These are phyloP conservation scores for Melanotaenia trifasciata DNA, from an alignment of 2,797 vertebrate genomes.

Conservation along the genomic window DNA sequence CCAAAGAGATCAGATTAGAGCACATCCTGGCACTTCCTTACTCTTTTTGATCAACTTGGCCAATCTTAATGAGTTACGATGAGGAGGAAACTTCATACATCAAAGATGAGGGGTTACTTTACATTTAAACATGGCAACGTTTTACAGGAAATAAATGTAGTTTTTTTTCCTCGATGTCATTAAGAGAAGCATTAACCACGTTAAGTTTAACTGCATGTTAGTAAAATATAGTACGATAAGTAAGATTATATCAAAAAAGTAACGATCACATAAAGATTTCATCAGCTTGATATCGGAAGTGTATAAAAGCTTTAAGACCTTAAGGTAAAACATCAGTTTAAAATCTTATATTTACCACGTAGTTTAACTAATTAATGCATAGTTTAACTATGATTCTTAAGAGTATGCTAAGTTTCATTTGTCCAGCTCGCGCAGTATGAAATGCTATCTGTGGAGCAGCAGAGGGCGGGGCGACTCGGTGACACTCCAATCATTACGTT, in stretches of 20 bases:
- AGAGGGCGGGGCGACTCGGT: slow-evolving; percentile 53
- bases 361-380: slow-evolving; percentile 75
- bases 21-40: slow-evolving; percentile 59
- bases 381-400: slow-evolving; percentile 76
- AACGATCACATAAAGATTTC: slow-evolving; percentile 65
- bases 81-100: slow-evolving; percentile 15
- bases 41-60: slow-evolving; percentile 34
- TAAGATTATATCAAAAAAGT: slow-evolving; percentile 70
- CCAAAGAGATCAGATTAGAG: slow-evolving; percentile 66
- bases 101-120: no score
- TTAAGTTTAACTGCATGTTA: slow-evolving; percentile 77
- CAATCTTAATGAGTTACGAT: slow-evolving; percentile 26
- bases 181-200: slow-evolving; percentile 52
- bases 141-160: background rate
- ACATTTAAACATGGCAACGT: background rate
- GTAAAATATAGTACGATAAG: slow-evolving; percentile 71
- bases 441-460: slow-evolving; percentile 51
- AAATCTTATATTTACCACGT: slow-evolving; percentile 77
- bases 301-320: slow-evolving; percentile 84
- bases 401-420: slow-evolving; percentile 78
- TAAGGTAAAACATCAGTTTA: slow-evolving; percentile 66
- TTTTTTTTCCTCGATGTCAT: slow-evolving; percentile 54
- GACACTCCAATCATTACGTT: slow-evolving; percentile 73
- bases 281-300: slow-evolving; percentile 76
- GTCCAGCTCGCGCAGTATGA: slow-evolving; percentile 67